Percentiles rank a stretch among this genome's conserved stretches.
These are phyloP conservation scores for Nyctereutes procyonoides DNA, from an alignment of 2,113 vertebrate species.

Conservation along the genomic window DNA sequence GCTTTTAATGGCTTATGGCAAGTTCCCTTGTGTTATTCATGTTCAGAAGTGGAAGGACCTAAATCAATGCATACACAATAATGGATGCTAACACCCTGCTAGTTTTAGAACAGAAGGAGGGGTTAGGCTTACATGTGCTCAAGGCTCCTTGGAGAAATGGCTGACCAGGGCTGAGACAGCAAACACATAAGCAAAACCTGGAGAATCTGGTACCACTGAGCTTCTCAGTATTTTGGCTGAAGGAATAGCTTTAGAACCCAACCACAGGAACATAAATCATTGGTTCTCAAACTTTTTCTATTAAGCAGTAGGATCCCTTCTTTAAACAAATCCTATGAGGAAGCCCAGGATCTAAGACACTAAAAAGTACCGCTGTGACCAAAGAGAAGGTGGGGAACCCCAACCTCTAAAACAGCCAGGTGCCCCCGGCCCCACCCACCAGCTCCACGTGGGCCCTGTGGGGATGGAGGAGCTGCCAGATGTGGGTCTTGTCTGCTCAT, in stretches of 20 bases:
- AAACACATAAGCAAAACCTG: not conserved
- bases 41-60: not conserved
- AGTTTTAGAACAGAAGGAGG: not conserved
- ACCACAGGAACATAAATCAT: not conserved
- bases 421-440: too few species aligned
- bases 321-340: not conserved
- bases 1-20: not conserved
- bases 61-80: not conserved
- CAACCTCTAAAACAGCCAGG: not conserved
- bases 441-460: too few species aligned
- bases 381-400: too few species aligned
- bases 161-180: not conserved
- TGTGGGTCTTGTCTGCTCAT: fast-evolving
- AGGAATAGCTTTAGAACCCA: not conserved
- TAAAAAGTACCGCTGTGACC: not conserved
- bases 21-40: not conserved
- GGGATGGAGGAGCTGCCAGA: fast-evolving
- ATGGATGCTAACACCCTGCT: not conserved
- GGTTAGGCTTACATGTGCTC: not conserved
- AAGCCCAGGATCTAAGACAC: not conserved
- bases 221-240: not conserved
- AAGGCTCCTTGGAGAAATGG: not conserved
- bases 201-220: not conserved
- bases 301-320: not conserved
- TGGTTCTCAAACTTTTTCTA: not conserved